phyloP scores from a whole-genome alignment of 2,797 vertebrate genomes.

The Sus cebifrons region DNA sequence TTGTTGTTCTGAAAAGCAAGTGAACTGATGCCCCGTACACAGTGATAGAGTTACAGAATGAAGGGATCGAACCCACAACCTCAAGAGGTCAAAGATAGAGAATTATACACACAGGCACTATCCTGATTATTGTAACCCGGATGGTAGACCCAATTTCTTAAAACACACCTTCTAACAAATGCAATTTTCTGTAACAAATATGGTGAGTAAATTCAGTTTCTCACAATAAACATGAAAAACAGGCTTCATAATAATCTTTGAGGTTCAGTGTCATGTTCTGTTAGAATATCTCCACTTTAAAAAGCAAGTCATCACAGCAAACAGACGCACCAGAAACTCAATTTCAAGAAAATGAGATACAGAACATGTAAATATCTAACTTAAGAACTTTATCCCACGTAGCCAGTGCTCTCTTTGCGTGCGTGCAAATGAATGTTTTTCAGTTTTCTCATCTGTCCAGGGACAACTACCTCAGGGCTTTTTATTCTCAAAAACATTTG shows the following conservation, averaged over 20 bases:
- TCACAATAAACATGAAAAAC: background rate
- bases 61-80: background rate
- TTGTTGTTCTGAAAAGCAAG: slow-evolving; percentile 47
- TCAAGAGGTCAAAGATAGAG: background rate
- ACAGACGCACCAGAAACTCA: background rate
- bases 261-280: slow-evolving; percentile 14
- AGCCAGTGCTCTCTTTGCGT: background rate
- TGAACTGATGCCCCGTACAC: background rate
- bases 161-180: background rate
- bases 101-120: background rate
- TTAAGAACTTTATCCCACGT: background rate
- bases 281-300: slow-evolving; percentile 11
- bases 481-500: slow-evolving; percentile 44
- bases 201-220: background rate
- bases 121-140: background rate
- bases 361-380: background rate
- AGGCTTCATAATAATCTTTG: slow-evolving; percentile 32
- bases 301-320: background rate
- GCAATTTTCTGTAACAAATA: background rate
- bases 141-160: slow-evolving; percentile 16
- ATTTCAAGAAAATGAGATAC: slow-evolving; percentile 18
- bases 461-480: background rate
- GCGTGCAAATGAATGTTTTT: background rate
- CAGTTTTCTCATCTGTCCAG: slow-evolving; percentile 28
- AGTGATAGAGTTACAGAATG: background rate